Conservation (phyloP, 2,888 invertebrate species). For the Heliconius sara region DNA sequence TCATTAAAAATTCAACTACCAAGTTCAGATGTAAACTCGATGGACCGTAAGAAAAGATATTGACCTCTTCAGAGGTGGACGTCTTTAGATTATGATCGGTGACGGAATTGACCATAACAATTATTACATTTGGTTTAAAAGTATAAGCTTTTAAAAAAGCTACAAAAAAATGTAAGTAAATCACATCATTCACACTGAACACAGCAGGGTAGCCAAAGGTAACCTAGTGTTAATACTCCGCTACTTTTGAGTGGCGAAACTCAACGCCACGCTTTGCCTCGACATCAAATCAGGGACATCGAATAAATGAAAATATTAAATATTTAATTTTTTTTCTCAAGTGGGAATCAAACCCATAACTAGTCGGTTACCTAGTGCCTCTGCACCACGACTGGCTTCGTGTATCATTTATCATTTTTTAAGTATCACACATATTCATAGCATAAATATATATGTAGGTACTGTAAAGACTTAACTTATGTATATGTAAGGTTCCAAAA, state of each 20-base stretch:
- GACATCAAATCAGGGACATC: too few relatives aligned
- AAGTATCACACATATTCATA: neutral
- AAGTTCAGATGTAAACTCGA: constrained; percentile 59
- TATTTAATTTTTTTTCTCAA: too few relatives aligned
- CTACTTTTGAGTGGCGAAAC: too few relatives aligned
- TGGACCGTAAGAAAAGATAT: constrained; percentile 76
- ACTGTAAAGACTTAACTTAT: neutral
- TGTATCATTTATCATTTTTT: neutral
- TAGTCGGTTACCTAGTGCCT: too few relatives aligned
- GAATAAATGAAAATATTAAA: too few relatives aligned
- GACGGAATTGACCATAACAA: constrained; percentile 66
- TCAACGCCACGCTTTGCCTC: too few relatives aligned
- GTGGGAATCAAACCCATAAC: too few relatives aligned
- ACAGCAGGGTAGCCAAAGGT: too few relatives aligned
- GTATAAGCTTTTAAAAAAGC: neutral
- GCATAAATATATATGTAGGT: neutral
- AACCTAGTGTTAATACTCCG: too few relatives aligned
- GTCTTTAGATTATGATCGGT: constrained; percentile 72
- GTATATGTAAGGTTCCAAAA: neutral
- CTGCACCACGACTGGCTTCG: too few relatives aligned
- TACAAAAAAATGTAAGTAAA: too few relatives aligned
- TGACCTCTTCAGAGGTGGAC: constrained; percentile 75
- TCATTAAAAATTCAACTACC: constrained; percentile 69
- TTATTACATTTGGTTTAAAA: constrained; percentile 47
- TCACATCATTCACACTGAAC: too few relatives aligned